Evolutionary conservation across 2,113 vertebrate species (phyloP), one percentile per base, ranked within the genome.

Genomic region (Acinonyx jubatus): DNA sequence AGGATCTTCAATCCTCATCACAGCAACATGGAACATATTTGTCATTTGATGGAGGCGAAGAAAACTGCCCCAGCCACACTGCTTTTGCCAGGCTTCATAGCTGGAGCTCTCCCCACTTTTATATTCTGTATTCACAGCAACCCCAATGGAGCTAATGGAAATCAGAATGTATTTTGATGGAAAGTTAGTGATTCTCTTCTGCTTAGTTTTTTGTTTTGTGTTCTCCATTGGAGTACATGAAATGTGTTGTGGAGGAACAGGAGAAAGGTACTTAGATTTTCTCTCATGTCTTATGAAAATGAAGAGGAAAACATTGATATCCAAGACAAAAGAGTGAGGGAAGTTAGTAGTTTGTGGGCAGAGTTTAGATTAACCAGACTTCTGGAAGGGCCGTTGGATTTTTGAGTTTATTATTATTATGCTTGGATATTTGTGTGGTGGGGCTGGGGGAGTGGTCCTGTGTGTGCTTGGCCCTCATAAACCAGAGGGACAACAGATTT

Each of bases 151-250:
- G 38, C 33, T 95, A 88, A 68, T 31, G 27, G 71, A 87, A 86
- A 74, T 91, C 74, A 89, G 93, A 85, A 80, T 87, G 33, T 87
- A 81, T 96, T 96, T 87, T 94, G 87, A 80, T 93, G 69, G 66
- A 41, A 94, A 94, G 21, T 85, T 69, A 96, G 65, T 76, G 45
- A 63, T 80, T 89, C 9, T 13, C 25, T 86, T 93, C 65, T 93
- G 45, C 29, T 50, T 78, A 66, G 27, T 36, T 80, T 55, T 61
- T 57, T 21, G 6, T 23, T 38, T 15, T 1, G 45, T 45, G 45
- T 2, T 1, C 3, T 11, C 0, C 29, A 11, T 7, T 7, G 31
- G 45, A 92, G 80, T 96, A 80, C 86, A 79, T 84, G 63, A 96
- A 85, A 13, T 95, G 15, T 87, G 11, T 91, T 80, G n/a, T 97